A percentile compares a stretch with the other conserved stretches of the same genome.
Conservation (phyloP, 2,888 invertebrate genomes). For the Biston stratarius region DNA sequence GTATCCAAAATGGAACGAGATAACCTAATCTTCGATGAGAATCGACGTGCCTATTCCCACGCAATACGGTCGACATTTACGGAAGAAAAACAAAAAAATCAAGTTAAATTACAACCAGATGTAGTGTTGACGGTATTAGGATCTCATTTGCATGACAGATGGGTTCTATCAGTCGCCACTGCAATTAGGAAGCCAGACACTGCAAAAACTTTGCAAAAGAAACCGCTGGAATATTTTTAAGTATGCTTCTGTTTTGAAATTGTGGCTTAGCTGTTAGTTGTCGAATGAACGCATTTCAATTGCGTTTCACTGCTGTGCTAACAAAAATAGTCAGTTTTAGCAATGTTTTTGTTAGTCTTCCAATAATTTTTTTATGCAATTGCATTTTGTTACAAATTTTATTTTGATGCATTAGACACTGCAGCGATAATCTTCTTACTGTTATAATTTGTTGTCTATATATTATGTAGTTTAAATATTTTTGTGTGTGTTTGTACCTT, state of each 20-base stretch:
- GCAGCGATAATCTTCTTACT: no score
- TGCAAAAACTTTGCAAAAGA: background rate
- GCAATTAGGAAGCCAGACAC: slow-evolving; percentile 28
- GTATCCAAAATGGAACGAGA: slow-evolving; percentile 52
- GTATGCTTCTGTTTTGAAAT: background rate
- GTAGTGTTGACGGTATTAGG: slow-evolving; percentile 44
- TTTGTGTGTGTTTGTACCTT: no score
- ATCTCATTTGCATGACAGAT: slow-evolving; percentile 61
- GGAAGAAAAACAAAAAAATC: slow-evolving; percentile 32
- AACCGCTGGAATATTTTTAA: background rate
- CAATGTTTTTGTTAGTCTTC: no score
- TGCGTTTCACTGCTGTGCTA: no score
- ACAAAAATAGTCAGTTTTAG: no score
- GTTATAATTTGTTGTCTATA: no score
- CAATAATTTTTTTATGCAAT: no score
- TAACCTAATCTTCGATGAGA: slow-evolving; percentile 45
- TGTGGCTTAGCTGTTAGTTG: background rate
- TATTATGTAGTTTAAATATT: no score
- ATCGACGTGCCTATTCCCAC: slow-evolving; percentile 39
- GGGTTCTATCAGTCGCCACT: slow-evolving; percentile 49
- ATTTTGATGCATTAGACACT: no score
- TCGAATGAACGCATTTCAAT: no score
- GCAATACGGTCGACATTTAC: slow-evolving; percentile 40
- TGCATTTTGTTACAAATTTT: no score
- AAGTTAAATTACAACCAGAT: slow-evolving; percentile 55